phyloP scores from a whole-genome alignment of 2,113 vertebrate species.

The Toxotes chatareus region DNA sequence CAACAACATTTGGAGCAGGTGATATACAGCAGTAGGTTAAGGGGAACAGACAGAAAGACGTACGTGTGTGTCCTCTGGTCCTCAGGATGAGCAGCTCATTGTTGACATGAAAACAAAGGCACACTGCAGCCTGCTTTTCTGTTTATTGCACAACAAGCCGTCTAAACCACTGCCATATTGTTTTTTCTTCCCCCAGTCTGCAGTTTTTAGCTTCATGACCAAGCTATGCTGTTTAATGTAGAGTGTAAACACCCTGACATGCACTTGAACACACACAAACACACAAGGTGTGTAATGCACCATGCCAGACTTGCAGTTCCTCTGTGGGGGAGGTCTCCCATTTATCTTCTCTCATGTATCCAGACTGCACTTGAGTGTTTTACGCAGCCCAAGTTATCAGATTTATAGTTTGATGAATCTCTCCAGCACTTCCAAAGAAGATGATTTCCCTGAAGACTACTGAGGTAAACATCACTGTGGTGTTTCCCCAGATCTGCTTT shows the following conservation, averaged over 20 bases:
- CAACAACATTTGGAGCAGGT: slow-evolving; percentile 30
- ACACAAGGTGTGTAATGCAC: slow-evolving; percentile 15
- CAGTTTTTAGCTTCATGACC: slow-evolving; percentile 51
- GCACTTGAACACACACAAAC: neutral
- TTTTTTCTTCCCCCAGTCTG: slow-evolving; percentile 50
- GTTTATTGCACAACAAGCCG: slow-evolving; percentile 79
- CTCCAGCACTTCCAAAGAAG: neutral
- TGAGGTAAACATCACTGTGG: neutral
- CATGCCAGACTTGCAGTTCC: slow-evolving; percentile 28
- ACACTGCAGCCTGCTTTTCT: slow-evolving; percentile 65
- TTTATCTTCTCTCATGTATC: slow-evolving; percentile 48
- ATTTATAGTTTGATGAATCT: slow-evolving; percentile 35
- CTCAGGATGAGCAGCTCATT: slow-evolving; percentile 60
- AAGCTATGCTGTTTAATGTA: slow-evolving; percentile 3
- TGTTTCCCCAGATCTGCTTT: slow-evolving; percentile 27
- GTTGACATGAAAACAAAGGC: slow-evolving; percentile 82
- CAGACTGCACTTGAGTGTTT: slow-evolving; percentile 27
- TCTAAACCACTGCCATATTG: slow-evolving; percentile 47
- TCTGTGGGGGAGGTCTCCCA: slow-evolving; percentile 8
- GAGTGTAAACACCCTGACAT: slow-evolving; percentile 36
- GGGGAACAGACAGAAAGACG: slow-evolving; percentile 13
- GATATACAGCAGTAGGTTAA: slow-evolving; percentile 34
- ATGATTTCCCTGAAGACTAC: slow-evolving; percentile 28
- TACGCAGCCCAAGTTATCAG: slow-evolving; percentile 15
- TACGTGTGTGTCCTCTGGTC: slow-evolving; percentile 33